Conservation (phyloP, 2,797 vertebrate genomes). For the Stomatorhinus walkeri region DNA sequence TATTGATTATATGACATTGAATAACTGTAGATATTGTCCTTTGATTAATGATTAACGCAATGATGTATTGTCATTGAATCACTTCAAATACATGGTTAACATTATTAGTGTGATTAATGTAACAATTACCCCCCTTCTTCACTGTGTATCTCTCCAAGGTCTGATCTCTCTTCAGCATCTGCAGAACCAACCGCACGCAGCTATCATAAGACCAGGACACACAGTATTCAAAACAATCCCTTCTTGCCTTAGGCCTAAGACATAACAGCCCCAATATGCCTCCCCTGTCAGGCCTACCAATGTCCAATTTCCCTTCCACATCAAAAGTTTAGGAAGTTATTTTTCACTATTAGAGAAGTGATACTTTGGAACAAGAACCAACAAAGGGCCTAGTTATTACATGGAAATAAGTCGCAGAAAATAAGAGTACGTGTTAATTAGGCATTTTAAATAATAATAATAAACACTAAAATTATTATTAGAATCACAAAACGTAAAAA, state of each 20-base stretch:
- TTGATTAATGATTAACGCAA: no score
- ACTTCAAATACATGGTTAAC: no score
- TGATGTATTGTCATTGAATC: no score
- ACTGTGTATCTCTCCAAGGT: no score
- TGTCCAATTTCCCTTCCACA: background rate
- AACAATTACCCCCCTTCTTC: no score
- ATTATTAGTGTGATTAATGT: no score
- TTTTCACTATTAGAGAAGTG: background rate
- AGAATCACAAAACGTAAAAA: background rate
- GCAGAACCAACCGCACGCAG: no score
- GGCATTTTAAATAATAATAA: background rate
- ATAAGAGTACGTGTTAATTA: background rate
- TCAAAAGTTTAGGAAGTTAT: background rate
- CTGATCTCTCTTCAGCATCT: no score
- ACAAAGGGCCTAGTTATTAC: background rate
- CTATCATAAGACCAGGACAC: background rate
- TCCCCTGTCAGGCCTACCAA: background rate
- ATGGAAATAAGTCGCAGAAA: background rate
- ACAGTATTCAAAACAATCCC: background rate
- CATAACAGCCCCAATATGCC: background rate
- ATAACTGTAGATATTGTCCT: no score
- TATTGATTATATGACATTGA: no score
- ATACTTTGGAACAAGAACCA: background rate
- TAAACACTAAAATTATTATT: background rate
- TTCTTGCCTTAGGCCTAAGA: background rate